Conservation (phyloP, 2,113 vertebrate species). For the Peromyscus polionotus region DNA sequence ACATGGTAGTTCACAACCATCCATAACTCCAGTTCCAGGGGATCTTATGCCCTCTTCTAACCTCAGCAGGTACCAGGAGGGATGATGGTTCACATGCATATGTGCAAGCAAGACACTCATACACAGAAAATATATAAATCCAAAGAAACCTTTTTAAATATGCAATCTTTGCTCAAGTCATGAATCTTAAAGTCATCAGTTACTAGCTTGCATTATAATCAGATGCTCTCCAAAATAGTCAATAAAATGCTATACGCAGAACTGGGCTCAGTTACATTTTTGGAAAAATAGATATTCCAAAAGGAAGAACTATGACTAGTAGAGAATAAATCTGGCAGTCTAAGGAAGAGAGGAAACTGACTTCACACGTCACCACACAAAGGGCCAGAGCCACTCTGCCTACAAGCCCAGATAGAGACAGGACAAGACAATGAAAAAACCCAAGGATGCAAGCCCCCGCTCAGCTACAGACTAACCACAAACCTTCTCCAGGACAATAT, state of each 20-base stretch:
- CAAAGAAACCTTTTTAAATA: neutral
- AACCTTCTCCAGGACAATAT: neutral
- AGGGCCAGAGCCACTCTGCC: neutral
- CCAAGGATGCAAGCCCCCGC: neutral
- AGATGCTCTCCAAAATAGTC: neutral
- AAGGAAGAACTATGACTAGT: neutral
- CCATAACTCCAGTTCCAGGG: neutral
- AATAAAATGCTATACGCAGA: neutral
- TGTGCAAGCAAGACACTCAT: neutral
- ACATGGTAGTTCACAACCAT: neutral
- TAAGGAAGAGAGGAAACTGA: neutral
- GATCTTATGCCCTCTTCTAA: neutral
- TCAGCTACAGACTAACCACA: neutral
- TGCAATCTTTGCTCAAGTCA: neutral
- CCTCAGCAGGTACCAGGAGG: neutral
- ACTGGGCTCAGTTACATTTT: neutral
- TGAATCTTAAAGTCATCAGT: constrained; percentile 45
- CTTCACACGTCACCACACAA: neutral
- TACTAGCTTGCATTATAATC: neutral
- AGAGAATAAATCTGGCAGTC: neutral
- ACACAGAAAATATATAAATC: no score
- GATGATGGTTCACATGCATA: no score
- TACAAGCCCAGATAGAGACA: neutral
- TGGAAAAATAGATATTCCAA: constrained; percentile 31
- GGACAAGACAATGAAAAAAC: neutral